Evolutionary conservation across 2,888 invertebrate genomes (phyloP), one percentile per base, ranked within the genome.

Genomic region (Therioaphis trifolii): DNA sequence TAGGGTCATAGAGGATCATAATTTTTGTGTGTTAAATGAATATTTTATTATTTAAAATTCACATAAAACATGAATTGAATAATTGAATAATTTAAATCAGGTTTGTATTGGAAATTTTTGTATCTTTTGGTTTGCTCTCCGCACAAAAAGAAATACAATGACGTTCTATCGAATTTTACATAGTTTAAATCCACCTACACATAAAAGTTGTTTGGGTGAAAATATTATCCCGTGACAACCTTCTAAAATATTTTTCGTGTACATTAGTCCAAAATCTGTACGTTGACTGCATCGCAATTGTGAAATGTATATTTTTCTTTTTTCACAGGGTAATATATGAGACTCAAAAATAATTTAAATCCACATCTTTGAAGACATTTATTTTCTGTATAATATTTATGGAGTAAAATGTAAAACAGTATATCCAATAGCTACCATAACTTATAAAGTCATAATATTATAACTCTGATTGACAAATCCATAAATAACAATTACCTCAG

Each of bases 231-330:
- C 69, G 14, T 46, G 40, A 58, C 68, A 29, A 58, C 58, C 79
- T 15, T 71, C 71, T 71, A 71, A 80, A 80, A 80, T 80, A 80
- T 69, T 80, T 80, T 58, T n/a, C 79, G 46, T 80, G 79, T 80
- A 71, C 79, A 14, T 75, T 18, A 55, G 27, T 58, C 14, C 29
- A 21, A 46, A 49, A 49, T 35, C n/a, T 18, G 52, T 43, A 69
- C 69, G 79, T 69, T 27, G 69, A 43, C 58, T 58, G 79, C 43
- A 58, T 80, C 43, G 21, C 40, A 71, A 58, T 71, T 35, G 27
- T 55, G 46, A 43, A 76, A 21, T 24, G 12, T 71, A 55, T 58
- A 46, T 46, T 63, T 55, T 77, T 58, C 40, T 24, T 74, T 71
- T 46, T 58, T 58, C 24, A 55, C 21, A 18, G 15, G 24, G 40